Evolutionary conservation across 1,140 invertebrate species (phyloP), one percentile per base, ranked within the genome.

Genomic region (Drosophila arawakana): DNA sequence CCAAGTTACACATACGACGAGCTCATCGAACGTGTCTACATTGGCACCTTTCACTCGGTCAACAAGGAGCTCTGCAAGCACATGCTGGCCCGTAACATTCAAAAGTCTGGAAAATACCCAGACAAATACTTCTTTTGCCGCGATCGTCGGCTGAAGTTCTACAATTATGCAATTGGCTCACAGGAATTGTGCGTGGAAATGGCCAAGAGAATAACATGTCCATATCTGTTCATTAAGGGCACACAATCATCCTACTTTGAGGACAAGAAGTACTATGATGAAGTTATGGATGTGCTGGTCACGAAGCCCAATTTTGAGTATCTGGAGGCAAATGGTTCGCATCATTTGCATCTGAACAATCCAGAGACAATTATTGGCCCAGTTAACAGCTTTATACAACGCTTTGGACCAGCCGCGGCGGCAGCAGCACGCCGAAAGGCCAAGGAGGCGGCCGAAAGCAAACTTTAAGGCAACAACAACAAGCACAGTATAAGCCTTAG

Each of bases 341-440:
- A 97, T 93, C 96, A 97, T 92, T 91, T 96, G 57, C 96, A 97
- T 90, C 93, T 97, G 69, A 96, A 95, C 67, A 93, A 95, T 80
- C 94, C 96, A 4, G 93, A 95, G 81, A 77, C 80, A 60, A 91
- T 96, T 62, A 94, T 94, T 18, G 92, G 92, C 9, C 80, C 93
- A 50, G 93, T 96, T 49, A 93, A 93, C 65, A 90, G 93, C n/a
- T 96, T 96, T 92, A 92, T 95, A 79, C 71, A 93, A 74, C 77
- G 81, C 21, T 91, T 86, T 69, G 91, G 91, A 10, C 91, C 91
- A 41, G 73, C 79, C 15, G 83, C 83, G 18, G 62, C 60, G 46
- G 80, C 76, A 11, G 83, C 80, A 18, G 65, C 69, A 2, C 80
- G 85, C 18, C 61, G 73, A 41, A 91, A 79, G 54, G 81, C 78